Base-by-base conservation (phyloP, 2,113 vertebrate genomes). In the Acanthisitta chloris region DNA sequence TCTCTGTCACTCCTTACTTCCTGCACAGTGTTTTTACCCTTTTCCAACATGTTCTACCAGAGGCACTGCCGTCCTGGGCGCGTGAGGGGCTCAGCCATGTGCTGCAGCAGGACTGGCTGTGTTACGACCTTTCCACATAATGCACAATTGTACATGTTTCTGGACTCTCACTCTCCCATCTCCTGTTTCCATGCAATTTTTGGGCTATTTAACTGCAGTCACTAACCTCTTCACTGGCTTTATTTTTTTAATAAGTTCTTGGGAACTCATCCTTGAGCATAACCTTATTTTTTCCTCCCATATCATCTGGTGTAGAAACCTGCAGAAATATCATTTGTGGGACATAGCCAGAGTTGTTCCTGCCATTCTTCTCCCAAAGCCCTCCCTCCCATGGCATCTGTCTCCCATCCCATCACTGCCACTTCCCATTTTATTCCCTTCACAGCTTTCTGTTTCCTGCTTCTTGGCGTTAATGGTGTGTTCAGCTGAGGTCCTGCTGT, bases 121-220 rank as follows among this genome's bases (percentile, higher is more conserved):
- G 16, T 36, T 34, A 43, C 0, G 0, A 6, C 51, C 23, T 11
- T 43, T 33, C 51, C 46, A 34, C 33, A 17, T 8, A 49, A 54
- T 10, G 33, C 19, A 28, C 25, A 28, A 3, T 8, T 65, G 55
- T 48, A 25, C 31, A 2, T 24, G 2, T 31, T 80, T 71, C 52
- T 91, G 64, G 20, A 51, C 29, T 81, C 12, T 31, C 21, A 24
- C 6, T 8, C n/a, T 74, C 57, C 25, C 19, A 16, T 67, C 46
- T 52, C 78, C 25, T n/a, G 8, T 45, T 73, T 61, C 45, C 2
- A 3, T 42, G 40, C 29, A 5, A 19, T 38, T 71, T 81, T 64
- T 61, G 55, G 1, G 5, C 15, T 71, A n/a, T 38, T 40, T 43
- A 54, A 71, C 66, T 82, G 42, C n/a, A 62, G 29, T 66, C 42